phyloP scores from a whole-genome alignment of 2,797 vertebrate species.

The Rhinophrynus dorsalis region DNA sequence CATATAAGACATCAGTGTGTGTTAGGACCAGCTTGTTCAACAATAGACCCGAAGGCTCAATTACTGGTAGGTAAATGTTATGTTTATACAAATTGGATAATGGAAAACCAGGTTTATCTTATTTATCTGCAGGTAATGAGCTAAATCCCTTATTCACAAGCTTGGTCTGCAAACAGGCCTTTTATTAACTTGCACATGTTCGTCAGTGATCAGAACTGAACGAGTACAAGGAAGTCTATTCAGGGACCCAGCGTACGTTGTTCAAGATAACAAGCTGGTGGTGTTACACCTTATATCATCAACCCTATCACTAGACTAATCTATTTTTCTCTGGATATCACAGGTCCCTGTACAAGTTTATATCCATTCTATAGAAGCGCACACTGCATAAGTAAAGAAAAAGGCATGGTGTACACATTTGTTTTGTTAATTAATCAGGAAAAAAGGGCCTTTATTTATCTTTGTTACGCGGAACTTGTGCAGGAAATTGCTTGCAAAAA shows the following conservation, averaged over 20 bases:
- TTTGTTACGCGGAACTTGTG: background rate
- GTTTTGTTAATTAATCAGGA: constrained; percentile 46
- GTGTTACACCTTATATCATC: constrained; percentile 50
- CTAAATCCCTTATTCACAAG: constrained; percentile 52
- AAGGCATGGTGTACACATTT: background rate
- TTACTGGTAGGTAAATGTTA: constrained; percentile 35
- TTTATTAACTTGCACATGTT: constrained; percentile 56
- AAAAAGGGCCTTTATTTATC: constrained; percentile 37
- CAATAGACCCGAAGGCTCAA: background rate
- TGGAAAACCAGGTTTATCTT: constrained; percentile 54
- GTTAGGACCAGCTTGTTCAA: background rate
- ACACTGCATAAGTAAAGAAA: constrained; percentile 28
- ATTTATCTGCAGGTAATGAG: constrained; percentile 53
- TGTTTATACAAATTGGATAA: constrained; percentile 50
- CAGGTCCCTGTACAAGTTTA: background rate
- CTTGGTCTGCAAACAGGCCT: constrained; percentile 51
- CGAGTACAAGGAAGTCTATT: constrained; percentile 53
- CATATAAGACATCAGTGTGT: background rate
- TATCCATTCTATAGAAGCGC: constrained; percentile 24
- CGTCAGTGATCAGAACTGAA: constrained; percentile 53
- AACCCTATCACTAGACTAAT: constrained; percentile 46
- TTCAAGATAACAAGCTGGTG: constrained; percentile 43
- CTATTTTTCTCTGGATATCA: constrained; percentile 24
- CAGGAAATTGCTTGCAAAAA: constrained; percentile 10
- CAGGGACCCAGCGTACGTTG: constrained; percentile 44